Evolutionary conservation across 2,113 vertebrate species (phyloP), one percentile per base, ranked within the genome.

Genomic region (Anguilla japonica): DNA sequence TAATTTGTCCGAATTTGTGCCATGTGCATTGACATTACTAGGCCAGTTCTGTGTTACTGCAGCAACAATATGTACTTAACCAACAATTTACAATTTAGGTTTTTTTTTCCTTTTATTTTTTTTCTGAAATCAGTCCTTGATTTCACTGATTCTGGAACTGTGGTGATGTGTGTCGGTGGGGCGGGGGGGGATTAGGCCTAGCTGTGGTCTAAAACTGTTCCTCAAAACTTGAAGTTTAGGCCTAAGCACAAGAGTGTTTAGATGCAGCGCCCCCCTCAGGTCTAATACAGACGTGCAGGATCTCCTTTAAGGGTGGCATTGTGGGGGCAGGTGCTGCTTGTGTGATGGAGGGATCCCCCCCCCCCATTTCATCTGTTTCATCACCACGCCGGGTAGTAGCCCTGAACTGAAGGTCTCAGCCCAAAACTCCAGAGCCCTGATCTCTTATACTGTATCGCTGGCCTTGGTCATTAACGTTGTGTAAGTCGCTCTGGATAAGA

Each of bases 31-130:
- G 0, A 57, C 2, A 95, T 20, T 0, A 1, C 14, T 96, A 96
- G 96, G 95, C 96, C 96, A 91, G 94, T 95, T 94, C 93, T 95
- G 96, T 56, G 7, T 95, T 93, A 94, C 94, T 95, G 95, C 95
- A 95, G 96, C 95, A 94, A 95, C 95, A 95, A 93, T 90, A 94
- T 95, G 93, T 95, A 94, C 14, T 57, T 57, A 20, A 57, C 13
- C 18, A 46, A 46, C 43, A 46, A 16, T 57, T 5, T 13, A 16
- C 14, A 57, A 20, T 57, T 57, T 57, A 5, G 13, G 3, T 14
- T 57, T 57, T 16, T 16, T 14, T 16, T 14, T 57, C 56, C 14
- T 15, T 15, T 13, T 15, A 2, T 57, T 11, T 57, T 13, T 57
- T 15, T 57, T 57, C 56, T 57, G 0, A 15, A 34, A 34, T 34